Evolutionary conservation across 2,888 invertebrate genomes (phyloP).

Genomic region (Mantis religiosa): DNA sequence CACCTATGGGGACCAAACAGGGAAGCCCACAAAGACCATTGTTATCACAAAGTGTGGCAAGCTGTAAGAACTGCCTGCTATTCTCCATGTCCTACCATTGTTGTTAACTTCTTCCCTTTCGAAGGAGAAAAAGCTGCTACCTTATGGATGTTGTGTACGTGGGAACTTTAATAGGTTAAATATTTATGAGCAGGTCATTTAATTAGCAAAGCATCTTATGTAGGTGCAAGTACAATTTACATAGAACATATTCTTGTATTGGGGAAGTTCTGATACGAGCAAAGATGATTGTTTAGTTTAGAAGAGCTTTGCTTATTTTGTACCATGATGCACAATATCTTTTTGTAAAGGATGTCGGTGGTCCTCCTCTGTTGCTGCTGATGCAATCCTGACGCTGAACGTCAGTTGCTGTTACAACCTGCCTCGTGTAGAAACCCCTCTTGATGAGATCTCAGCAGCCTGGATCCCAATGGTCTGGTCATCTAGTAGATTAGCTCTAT

Average conservation of each 20-base stretch:
- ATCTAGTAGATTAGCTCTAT: too few species aligned
- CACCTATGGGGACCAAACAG: constrained; percentile 70
- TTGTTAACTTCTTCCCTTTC: background rate
- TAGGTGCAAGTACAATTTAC: constrained; percentile 26
- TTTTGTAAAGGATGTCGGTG: constrained; percentile 14
- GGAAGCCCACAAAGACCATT: constrained; percentile 71
- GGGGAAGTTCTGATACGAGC: constrained; percentile 16
- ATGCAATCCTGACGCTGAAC: too few species aligned
- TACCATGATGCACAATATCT: constrained; percentile 19
- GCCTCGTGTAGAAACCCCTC: too few species aligned
- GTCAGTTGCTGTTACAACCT: too few species aligned
- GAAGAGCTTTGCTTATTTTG: constrained; percentile 28
- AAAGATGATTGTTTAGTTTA: constrained; percentile 23
- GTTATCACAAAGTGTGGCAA: constrained; percentile 72
- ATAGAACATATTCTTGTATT: constrained; percentile 28
- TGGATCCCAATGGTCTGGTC: too few species aligned
- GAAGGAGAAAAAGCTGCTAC: background rate
- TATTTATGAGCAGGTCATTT: background rate
- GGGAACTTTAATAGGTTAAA: background rate
- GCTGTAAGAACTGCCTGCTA: constrained; percentile 47
- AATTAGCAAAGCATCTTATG: constrained; percentile 20
- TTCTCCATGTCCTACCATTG: background rate
- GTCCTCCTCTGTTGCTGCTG: too few species aligned
- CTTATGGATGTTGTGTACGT: background rate
- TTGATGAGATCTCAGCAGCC: too few species aligned